Evolutionary conservation across 2,888 invertebrate species (phyloP).

Genomic region (Ceramica pisi): DNA sequence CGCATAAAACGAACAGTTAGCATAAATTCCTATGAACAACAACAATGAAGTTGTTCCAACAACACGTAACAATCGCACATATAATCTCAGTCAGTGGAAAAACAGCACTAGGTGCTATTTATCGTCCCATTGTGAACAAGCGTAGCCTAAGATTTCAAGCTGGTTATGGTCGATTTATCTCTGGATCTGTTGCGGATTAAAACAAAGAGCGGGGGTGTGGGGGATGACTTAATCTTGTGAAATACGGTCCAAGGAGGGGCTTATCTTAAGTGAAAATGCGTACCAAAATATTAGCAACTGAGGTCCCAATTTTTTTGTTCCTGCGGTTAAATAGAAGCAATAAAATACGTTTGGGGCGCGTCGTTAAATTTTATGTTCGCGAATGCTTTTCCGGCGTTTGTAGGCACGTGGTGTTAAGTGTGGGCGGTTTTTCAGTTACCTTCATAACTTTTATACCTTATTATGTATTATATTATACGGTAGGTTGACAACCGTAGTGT

Average conservation of each 20-base stretch:
- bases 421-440: constrained; percentile 35
- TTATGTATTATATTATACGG: background rate
- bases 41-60: constrained; percentile 21
- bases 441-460: background rate
- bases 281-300: constrained; percentile 75
- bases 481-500: background rate
- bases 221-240: constrained; percentile 79
- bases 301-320: constrained; percentile 63
- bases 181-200: constrained; percentile 76
- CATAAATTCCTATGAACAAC: background rate
- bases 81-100: constrained; percentile 37
- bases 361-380: constrained; percentile 54
- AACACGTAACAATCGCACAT: constrained; percentile 10
- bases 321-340: constrained; percentile 64
- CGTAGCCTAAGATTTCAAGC: constrained; percentile 60
- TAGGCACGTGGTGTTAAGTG: constrained; percentile 52
- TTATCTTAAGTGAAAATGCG: constrained; percentile 81
- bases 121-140: constrained; percentile 60
- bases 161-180: constrained; percentile 76
- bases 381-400: constrained; percentile 43
- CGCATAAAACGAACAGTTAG: background rate
- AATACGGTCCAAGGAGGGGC: constrained; percentile 75
- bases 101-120: constrained; percentile 48
- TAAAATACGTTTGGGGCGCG: constrained; percentile 65
- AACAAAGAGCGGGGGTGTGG: constrained; percentile 74